Percentiles rank a stretch among this genome's conserved stretches.
phyloP scores from a whole-genome alignment of 2,888 invertebrate genomes.

The Lasioglossum figueresi region DNA sequence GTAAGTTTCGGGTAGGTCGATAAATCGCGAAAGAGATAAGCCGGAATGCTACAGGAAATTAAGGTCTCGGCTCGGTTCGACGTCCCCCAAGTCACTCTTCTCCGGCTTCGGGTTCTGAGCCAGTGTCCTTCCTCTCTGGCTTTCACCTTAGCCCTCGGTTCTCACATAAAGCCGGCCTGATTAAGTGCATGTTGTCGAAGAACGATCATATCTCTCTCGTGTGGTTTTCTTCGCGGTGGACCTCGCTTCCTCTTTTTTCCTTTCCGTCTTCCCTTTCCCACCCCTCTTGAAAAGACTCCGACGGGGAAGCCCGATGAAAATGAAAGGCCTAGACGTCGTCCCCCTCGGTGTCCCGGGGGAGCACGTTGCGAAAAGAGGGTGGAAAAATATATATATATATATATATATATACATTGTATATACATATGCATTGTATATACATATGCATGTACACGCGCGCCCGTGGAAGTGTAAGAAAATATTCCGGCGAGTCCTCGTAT shows the following conservation, averaged over 20 bases:
- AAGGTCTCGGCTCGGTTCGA: constrained; percentile 68
- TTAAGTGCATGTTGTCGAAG: constrained; percentile 68
- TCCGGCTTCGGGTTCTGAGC: constrained; percentile 47
- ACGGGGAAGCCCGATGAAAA: constrained; percentile 43
- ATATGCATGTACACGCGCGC: not conserved
- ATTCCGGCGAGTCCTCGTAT: constrained; percentile 37
- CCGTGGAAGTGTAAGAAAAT: constrained; percentile 21
- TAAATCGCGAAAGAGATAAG: constrained; percentile 76
- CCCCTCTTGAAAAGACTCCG: constrained; percentile 26
- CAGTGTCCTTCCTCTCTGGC: constrained; percentile 53
- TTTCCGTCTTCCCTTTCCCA: not conserved
- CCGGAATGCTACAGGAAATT: constrained; percentile 74
- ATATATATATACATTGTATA: too few species aligned
- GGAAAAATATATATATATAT: constrained; percentile 14
- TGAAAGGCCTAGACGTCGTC: constrained; percentile 53
- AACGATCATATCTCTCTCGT: constrained; percentile 65
- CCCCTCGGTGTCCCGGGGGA: constrained; percentile 32
- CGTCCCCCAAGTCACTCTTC: constrained; percentile 37
- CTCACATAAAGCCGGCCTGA: constrained; percentile 60
- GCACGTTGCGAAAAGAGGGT: constrained; percentile 42
- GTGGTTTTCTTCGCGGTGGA: constrained; percentile 50
- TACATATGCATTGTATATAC: not conserved
- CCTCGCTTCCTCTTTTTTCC: not conserved
- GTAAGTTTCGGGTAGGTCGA: constrained; percentile 67
- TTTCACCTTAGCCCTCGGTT: constrained; percentile 57